Evolutionary conservation across 2,888 invertebrate species (phyloP).

Genomic region (Atrina japonica): DNA sequence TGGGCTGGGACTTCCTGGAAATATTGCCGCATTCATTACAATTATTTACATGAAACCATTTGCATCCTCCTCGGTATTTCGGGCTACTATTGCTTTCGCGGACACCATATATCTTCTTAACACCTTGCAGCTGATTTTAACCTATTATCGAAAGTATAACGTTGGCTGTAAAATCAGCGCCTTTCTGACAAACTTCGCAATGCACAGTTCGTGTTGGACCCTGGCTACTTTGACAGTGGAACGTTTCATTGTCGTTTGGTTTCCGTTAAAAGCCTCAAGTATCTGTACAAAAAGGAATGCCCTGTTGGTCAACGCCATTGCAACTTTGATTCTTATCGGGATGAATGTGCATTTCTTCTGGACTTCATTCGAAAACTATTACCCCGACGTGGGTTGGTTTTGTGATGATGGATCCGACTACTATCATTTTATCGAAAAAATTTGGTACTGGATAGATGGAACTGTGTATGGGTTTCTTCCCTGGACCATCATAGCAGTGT

Average conservation of each 20-base stretch:
- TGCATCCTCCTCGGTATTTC: conserved; percentile 64
- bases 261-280: conserved; percentile 66
- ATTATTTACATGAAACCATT: conserved; percentile 64
- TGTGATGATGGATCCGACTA: conserved; percentile 51
- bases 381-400: conserved; percentile 36
- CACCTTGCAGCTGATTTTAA: conserved; percentile 58
- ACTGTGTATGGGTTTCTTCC: conserved; percentile 64
- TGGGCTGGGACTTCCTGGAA: conserved; percentile 68
- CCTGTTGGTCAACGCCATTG: conserved; percentile 38
- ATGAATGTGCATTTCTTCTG: conserved; percentile 59
- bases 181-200: conserved; percentile 62
- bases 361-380: conserved; percentile 50
- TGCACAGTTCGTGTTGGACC: conserved; percentile 72
- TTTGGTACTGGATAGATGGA: conserved; percentile 72
- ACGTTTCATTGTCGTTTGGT: conserved; percentile 72
- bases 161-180: conserved; percentile 63
- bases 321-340: conserved; percentile 54
- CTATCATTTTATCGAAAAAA: conserved; percentile 49
- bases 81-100: conserved; percentile 65
- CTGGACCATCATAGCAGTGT: conserved; percentile 57
- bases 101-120: conserved; percentile 64
- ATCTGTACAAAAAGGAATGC: conserved; percentile 61
- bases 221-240: conserved; percentile 73
- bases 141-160: conserved; percentile 55
- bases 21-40: conserved; percentile 65